phyloP scores from a whole-genome alignment of 2,113 vertebrate species.

The rabbit (Oryctolagus cuniculus) region DNA sequence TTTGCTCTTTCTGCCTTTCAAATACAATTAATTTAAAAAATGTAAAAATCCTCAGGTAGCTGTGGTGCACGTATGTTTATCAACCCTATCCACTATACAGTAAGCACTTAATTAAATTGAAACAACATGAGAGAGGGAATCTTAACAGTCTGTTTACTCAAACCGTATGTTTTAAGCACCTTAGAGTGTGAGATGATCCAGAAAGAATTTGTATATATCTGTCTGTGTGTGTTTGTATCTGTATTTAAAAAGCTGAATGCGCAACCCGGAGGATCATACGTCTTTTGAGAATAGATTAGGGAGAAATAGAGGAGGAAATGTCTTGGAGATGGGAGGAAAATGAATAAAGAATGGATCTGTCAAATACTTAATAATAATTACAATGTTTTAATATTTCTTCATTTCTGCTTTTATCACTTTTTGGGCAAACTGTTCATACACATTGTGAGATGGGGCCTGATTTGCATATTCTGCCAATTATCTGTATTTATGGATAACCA shows the following conservation, averaged over 20 bases:
- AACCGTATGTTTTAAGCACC: slow-evolving; percentile 14
- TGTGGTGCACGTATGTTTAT: not conserved
- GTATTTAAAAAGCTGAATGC: not conserved
- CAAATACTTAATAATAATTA: slow-evolving; percentile 74
- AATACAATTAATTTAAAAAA: too few relatives aligned
- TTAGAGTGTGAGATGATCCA: slow-evolving; percentile 46
- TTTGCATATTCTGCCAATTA: slow-evolving; percentile 85
- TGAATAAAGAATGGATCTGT: slow-evolving; percentile 48
- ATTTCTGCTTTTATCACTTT: slow-evolving; percentile 71
- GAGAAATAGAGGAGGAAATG: not conserved
- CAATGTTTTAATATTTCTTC: slow-evolving; percentile 69
- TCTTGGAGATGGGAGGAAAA: slow-evolving; percentile 39
- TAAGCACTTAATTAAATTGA: slow-evolving; percentile 59
- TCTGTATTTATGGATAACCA: slow-evolving; percentile 82
- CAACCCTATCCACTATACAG: not conserved
- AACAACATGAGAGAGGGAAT: not conserved
- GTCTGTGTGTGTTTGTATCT: too few relatives aligned
- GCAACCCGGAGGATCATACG: not conserved
- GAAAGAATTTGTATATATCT: not conserved
- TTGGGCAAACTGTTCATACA: slow-evolving; percentile 78
- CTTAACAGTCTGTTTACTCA: slow-evolving; percentile 41
- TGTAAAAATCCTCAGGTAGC: not conserved
- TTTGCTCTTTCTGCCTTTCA: too few relatives aligned
- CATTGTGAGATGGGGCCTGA: slow-evolving; percentile 72
- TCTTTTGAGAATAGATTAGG: slow-evolving; percentile 30